These are phyloP conservation scores for Stomatorhinus ivindoensis DNA, from an alignment of 2,113 vertebrate genomes.

Conservation along the genomic window DNA sequence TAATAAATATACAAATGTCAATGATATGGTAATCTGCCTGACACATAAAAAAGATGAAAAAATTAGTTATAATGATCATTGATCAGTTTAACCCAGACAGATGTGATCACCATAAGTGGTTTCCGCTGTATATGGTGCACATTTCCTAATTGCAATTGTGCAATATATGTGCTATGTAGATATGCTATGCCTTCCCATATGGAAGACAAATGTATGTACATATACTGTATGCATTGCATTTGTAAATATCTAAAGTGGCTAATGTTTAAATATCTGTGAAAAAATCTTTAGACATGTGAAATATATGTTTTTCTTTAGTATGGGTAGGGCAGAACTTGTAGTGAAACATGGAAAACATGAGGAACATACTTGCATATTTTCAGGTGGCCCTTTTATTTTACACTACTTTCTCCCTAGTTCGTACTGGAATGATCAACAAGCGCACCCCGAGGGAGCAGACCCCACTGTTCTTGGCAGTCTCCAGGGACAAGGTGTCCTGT, in stretches of 20 bases:
- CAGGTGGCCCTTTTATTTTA: neutral
- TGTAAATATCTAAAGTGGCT: neutral
- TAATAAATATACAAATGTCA: no score
- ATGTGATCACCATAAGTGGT: no score
- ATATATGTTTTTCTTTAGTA: neutral
- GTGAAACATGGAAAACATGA: neutral
- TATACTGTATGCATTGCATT: neutral
- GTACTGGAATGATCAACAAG: conserved; percentile 70
- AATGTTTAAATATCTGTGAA: neutral
- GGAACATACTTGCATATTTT: neutral
- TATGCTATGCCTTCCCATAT: neutral
- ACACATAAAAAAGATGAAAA: no score
- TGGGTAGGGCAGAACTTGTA: neutral
- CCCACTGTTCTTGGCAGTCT: conserved; percentile 67
- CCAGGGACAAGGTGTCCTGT: conserved; percentile 58
- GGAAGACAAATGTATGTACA: neutral
- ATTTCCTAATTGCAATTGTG: neutral
- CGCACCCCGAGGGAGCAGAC: conserved; percentile 72
- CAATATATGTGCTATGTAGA: neutral
- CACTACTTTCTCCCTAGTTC: conserved; percentile 52
- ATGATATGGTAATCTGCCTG: no score
- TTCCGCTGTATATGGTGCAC: neutral
- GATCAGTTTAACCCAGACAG: no score
- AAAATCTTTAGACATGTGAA: neutral
- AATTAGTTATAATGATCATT: no score